Conservation (phyloP, 92 coral and sea anemone species). For the Virgularia gustaviana region DNA sequence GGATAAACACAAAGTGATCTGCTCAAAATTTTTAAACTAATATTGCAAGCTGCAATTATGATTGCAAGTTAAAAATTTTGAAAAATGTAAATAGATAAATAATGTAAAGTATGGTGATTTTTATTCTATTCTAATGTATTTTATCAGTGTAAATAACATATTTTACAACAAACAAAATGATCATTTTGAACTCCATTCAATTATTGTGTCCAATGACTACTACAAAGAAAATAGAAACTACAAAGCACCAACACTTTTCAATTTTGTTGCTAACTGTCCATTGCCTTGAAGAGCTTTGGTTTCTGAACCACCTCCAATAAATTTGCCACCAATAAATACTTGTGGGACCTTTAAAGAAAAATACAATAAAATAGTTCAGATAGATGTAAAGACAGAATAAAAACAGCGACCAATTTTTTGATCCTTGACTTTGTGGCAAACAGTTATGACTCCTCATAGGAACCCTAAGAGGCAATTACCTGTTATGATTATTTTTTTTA, state of each 20-base stretch:
- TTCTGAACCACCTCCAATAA: constrained; percentile 74
- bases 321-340: constrained; percentile 71
- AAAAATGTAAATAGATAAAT: too few species aligned
- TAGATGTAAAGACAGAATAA: too few species aligned
- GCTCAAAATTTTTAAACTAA: too few species aligned
- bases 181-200: not conserved
- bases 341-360: constrained; percentile 67
- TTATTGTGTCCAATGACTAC: not conserved
- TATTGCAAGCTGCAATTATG: not conserved
- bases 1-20: too few species aligned
- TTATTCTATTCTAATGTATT: too few species aligned
- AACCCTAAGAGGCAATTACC: too few species aligned
- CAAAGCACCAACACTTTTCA: constrained; percentile 26
- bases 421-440: not conserved
- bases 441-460: too few species aligned
- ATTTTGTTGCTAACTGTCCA: constrained; percentile 56
- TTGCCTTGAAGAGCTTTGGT: constrained; percentile 52
- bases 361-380: too few species aligned
- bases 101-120: too few species aligned
- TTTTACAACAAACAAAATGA: not conserved
- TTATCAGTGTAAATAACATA: too few species aligned
- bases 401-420: not conserved
- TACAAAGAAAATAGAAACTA: not conserved
- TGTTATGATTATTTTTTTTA: too few species aligned
- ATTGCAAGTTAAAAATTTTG: not conserved